Evolutionary conservation across 2,797 vertebrate genomes (phyloP).

Genomic region (Sebastes oblongus): DNA sequence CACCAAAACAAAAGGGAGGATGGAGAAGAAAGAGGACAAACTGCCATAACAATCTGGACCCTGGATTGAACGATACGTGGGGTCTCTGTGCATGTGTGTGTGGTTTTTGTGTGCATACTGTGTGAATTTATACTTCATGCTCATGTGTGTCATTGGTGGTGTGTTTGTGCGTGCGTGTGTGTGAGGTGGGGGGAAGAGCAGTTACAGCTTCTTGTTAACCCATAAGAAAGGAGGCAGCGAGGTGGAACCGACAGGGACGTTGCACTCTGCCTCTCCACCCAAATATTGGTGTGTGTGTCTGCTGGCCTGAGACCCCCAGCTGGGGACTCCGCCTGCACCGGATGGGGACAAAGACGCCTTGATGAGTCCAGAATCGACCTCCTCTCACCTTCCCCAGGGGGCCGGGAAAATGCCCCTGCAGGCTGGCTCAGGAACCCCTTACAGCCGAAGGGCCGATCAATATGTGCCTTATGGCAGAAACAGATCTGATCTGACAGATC

Average conservation of each 20-base stretch:
- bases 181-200: constrained; percentile 7
- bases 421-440: neutral
- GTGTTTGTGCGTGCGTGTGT: neutral
- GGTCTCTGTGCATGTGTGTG: constrained; percentile 16
- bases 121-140: constrained; percentile 15
- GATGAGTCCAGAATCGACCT: constrained; percentile 66
- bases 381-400: constrained; percentile 55
- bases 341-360: constrained; percentile 61
- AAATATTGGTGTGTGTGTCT: constrained; percentile 78
- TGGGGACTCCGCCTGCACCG: constrained; percentile 43
- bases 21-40: constrained; percentile 28
- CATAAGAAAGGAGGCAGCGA: constrained; percentile 75
- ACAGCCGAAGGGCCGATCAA: constrained; percentile 36
- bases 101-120: constrained; percentile 15
- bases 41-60: constrained; percentile 56
- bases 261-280: constrained; percentile 58
- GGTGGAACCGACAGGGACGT: constrained; percentile 68
- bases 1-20: constrained; percentile 27
- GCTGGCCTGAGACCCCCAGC: constrained; percentile 70
- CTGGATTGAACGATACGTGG: constrained; percentile 15
- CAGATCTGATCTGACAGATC: constrained; percentile 6
- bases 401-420: constrained; percentile 14
- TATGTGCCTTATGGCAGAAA: constrained; percentile 42
- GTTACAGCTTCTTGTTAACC: constrained; percentile 58
- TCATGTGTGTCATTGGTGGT: neutral